Base-by-base conservation (phyloP, 2,797 vertebrate genomes). In the Eleutherodactylus coqui region DNA sequence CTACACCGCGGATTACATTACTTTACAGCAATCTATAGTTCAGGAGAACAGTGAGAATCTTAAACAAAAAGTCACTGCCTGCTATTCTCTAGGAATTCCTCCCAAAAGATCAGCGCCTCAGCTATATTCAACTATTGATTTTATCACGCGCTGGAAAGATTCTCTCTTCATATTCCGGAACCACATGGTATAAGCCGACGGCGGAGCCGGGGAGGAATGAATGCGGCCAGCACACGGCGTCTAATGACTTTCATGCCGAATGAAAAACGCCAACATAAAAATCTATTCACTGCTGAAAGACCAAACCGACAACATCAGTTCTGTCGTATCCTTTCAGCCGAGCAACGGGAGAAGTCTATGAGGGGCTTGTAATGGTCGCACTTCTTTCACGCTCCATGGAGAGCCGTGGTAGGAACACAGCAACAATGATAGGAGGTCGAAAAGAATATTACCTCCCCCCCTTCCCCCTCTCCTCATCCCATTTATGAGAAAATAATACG, bases 21-120 rank as follows among this genome's bases (percentile, higher is more conserved):
- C 38, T 49, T 7, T 27, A 29, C 53, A 76, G 13, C 51, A 75
- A 83, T 83, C 53, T 45, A 75, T 75, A 47, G 53, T 83, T 83
- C 29, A 34, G 51, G 24, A 53, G 24, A 78, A 77, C n/a, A 38
- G 32, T 8, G 47, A 32, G 51, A 76, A 64, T 34, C 38, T 72
- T 13, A 47, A 83, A 60, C 19, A 43, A 45, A 34, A 84, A 64
- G 51, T 79, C 38, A 1, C 83, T 16, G 53, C 70, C 36, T 67
- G 72, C 41, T 5, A 49, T 73, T 75, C 51, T 36, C 27, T n/a
- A 21, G 14, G 41, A 36, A 60, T 83, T 47, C 34, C 49, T 60
- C 16, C 32, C 58, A 60, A 45, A 55, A 62, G 58, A 29, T 13
- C 62, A 49, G 6, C 38, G 45, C 36, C 41, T 36, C 62, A 1